Percentiles rank a stretch among this genome's conserved stretches.
Conservation (phyloP, 1,140 invertebrate species). For the Psilanteris sp. region DNA sequence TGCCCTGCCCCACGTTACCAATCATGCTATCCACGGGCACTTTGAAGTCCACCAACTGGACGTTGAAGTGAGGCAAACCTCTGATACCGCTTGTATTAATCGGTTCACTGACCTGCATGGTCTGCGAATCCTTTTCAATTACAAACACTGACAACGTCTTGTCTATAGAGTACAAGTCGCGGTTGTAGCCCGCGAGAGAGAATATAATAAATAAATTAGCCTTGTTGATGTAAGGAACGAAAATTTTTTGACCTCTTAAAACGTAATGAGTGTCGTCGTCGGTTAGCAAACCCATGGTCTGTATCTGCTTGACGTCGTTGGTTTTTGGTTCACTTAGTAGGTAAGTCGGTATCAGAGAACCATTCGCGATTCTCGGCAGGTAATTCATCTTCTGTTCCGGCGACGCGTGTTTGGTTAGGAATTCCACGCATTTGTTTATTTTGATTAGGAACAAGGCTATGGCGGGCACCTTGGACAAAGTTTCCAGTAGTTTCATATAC, state of each 20-base stretch:
- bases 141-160: conserved; percentile 84
- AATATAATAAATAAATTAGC: conserved; percentile 81
- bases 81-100: conserved; percentile 88
- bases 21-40: conserved; percentile 77
- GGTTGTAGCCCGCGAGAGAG: conserved; percentile 68
- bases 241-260: conserved; percentile 79
- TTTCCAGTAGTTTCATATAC: conserved; percentile 80
- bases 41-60: conserved; percentile 79
- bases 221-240: conserved; percentile 76
- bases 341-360: conserved; percentile 76
- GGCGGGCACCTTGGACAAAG: conserved; percentile 76
- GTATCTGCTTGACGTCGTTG: conserved; percentile 62
- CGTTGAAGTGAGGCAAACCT: conserved; percentile 69
- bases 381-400: conserved; percentile 78
- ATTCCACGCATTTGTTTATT: conserved; percentile 76
- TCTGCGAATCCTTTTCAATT: conserved; percentile 82
- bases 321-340: conserved; percentile 77
- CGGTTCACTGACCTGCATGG: conserved; percentile 79
- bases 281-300: background rate
- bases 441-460: conserved; percentile 75
- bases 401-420: conserved; percentile 76
- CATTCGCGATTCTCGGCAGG: conserved; percentile 77
- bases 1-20: conserved; percentile 66
- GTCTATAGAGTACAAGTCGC: conserved; percentile 20
- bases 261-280: conserved; percentile 67